phyloP scores from a whole-genome alignment of 2,888 invertebrate genomes.

The Belgica antarctica region DNA sequence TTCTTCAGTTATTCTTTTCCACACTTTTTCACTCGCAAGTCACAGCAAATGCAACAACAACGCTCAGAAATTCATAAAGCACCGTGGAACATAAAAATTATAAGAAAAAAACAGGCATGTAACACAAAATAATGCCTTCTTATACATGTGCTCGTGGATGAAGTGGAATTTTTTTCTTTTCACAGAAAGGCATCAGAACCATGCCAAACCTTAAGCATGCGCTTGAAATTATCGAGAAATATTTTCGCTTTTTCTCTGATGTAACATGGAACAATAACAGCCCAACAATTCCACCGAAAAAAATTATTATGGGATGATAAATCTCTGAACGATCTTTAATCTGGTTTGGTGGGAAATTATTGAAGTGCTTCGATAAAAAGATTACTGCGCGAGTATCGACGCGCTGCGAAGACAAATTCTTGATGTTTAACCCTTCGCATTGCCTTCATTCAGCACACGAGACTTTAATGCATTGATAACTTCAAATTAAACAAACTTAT shows the following conservation, averaged over 20 bases:
- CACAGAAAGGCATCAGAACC: not conserved
- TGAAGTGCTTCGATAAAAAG: not conserved
- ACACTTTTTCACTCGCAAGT: not conserved
- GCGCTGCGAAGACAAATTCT: no score
- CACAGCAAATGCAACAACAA: conserved; percentile 12
- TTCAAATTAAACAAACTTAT: conserved; percentile 10
- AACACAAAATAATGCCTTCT: conserved; percentile 34
- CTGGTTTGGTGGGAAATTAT: conserved; percentile 3
- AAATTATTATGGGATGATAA: conserved; percentile 11
- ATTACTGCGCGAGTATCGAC: not conserved
- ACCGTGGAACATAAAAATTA: conserved; percentile 33
- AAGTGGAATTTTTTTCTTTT: conserved; percentile 13
- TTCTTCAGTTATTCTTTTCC: not conserved
- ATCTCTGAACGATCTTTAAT: not conserved
- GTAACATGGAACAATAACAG: conserved; percentile 37
- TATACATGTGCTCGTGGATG: conserved; percentile 9
- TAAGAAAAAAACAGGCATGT: conserved; percentile 38
- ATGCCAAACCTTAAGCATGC: conserved; percentile 26
- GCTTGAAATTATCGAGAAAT: conserved; percentile 27
- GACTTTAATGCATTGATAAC: conserved; percentile 7
- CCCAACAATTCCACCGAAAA: conserved; percentile 29
- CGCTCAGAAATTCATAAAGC: conserved; percentile 43
- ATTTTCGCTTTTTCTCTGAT: not conserved
- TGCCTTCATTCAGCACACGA: not conserved
- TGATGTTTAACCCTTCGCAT: not conserved